A percentile compares a stretch with the other conserved stretches of the same genome.
phyloP scores from a whole-genome alignment of 2,888 invertebrate species.

The Lepidonotus clava region DNA sequence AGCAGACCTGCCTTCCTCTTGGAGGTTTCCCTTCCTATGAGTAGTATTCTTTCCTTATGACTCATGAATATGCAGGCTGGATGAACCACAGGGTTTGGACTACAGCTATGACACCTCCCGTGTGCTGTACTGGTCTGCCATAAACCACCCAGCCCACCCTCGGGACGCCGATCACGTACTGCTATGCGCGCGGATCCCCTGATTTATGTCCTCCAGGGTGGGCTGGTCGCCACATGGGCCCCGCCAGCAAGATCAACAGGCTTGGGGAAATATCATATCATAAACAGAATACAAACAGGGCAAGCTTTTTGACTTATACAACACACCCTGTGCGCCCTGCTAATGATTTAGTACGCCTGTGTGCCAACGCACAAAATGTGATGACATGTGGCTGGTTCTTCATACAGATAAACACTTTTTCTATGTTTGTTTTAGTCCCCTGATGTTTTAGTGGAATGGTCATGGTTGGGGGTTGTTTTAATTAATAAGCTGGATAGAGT shows the following conservation, averaged over 20 bases:
- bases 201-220: slow-evolving; percentile 1
- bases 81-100: not conserved
- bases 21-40: too few relatives aligned
- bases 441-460: too few relatives aligned
- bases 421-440: too few relatives aligned
- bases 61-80: slow-evolving; percentile 20
- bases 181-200: not conserved
- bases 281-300: slow-evolving; percentile 7
- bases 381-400: too few relatives aligned
- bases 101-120: slow-evolving; percentile 5
- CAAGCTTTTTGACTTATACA: not conserved
- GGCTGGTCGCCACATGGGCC: not conserved
- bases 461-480: too few relatives aligned
- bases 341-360: too few relatives aligned
- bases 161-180: not conserved
- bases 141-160: too few relatives aligned
- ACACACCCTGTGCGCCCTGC: too few relatives aligned
- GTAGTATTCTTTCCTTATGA: too few relatives aligned
- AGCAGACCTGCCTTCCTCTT: not conserved
- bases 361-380: too few relatives aligned
- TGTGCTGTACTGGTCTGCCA: not conserved
- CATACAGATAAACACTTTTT: too few relatives aligned
- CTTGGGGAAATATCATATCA: not conserved
- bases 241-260: slow-evolving; percentile 2
- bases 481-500: too few relatives aligned